Conservation (phyloP, 2,797 vertebrate genomes). For the Gymnothorax reevesii region DNA sequence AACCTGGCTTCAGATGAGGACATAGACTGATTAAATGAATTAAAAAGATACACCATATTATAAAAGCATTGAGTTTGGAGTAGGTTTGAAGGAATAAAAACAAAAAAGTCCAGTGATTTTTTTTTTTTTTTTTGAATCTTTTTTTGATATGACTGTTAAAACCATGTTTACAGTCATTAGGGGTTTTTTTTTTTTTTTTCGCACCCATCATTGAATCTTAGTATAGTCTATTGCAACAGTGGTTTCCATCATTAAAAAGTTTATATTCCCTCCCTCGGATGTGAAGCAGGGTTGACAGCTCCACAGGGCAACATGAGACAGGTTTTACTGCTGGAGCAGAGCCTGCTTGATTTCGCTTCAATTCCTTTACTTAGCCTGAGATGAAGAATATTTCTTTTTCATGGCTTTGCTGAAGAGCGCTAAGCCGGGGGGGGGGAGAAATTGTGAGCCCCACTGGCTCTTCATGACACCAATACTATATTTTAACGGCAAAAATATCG, state of each 20-base stretch:
- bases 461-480: background rate
- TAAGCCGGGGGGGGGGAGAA: background rate
- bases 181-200: too few species aligned
- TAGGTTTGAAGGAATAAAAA: background rate
- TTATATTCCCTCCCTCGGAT: background rate
- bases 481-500: background rate
- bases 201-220: too few species aligned
- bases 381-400: background rate
- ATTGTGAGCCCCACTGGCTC: background rate
- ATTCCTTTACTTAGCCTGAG: background rate
- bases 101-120: background rate
- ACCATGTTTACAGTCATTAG: background rate
- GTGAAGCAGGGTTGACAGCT: background rate
- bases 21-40: background rate
- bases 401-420: background rate
- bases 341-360: background rate
- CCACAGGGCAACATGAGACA: background rate
- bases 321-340: background rate
- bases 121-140: too few species aligned
- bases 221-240: background rate
- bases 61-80: background rate
- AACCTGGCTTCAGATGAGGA: background rate
- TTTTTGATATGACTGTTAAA: background rate
- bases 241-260: background rate
- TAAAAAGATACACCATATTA: background rate